Evolutionary conservation across 2,797 vertebrate genomes (phyloP).

Genomic region (Squalus acanthias): DNA sequence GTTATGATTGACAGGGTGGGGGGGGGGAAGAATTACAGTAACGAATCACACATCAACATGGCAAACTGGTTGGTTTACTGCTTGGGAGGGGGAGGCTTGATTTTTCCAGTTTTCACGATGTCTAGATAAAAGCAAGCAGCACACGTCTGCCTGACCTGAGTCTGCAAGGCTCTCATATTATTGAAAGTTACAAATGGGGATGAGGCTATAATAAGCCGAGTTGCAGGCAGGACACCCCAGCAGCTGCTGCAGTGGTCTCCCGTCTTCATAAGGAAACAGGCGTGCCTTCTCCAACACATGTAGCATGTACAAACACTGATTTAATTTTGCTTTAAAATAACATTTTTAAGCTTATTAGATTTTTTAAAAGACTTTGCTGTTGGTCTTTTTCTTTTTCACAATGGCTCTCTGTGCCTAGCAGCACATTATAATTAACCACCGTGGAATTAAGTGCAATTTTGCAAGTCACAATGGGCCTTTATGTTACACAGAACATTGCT

Average conservation of each 20-base stretch:
- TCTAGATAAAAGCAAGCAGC: neutral
- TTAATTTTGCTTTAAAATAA: neutral
- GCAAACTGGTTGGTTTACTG: neutral
- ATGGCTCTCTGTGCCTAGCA: neutral
- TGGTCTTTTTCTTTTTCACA: neutral
- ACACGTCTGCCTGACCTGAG: neutral
- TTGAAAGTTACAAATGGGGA: neutral
- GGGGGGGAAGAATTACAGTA: neutral
- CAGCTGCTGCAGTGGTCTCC: neutral
- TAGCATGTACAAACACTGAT: neutral
- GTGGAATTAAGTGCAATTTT: neutral
- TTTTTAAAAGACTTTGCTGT: neutral
- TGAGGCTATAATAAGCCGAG: neutral
- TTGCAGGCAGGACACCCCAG: neutral
- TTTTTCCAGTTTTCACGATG: neutral
- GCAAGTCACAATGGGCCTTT: constrained; percentile 9
- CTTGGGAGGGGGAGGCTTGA: neutral
- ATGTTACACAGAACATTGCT: neutral
- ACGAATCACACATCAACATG: neutral
- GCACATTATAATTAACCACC: neutral
- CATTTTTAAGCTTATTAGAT: neutral
- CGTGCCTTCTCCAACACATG: neutral
- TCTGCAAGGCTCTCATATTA: neutral
- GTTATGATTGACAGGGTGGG: neutral
- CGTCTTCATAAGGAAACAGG: neutral